These are phyloP conservation scores for Pollenia labialis DNA, from an alignment of 2,888 invertebrate genomes.

Conservation along the genomic window DNA sequence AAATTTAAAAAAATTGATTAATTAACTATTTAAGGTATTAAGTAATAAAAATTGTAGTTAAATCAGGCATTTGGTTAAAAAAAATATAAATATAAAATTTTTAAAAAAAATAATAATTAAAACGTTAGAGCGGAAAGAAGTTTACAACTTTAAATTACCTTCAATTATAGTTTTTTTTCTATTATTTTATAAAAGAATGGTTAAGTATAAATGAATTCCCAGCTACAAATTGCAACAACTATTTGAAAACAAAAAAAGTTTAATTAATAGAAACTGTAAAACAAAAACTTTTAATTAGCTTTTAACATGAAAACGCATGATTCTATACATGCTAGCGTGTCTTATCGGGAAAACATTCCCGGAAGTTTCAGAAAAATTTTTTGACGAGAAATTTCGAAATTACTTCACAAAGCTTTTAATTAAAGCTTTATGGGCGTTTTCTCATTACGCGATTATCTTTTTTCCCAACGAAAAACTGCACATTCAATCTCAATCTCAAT, in stretches of 20 bases:
- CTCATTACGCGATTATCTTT: no score
- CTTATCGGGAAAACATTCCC: no score
- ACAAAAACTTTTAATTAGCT: no score
- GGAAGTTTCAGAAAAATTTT: no score
- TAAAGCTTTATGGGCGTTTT: no score
- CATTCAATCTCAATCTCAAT: no score
- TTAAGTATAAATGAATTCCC: conserved; percentile 11
- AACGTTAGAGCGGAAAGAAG: neutral
- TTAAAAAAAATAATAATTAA: conserved; percentile 1
- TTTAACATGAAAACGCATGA: neutral
- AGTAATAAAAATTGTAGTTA: conserved; percentile 27
- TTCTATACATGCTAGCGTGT: no score
- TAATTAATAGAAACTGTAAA: no score
- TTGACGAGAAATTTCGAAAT: no score
- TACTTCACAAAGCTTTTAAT: no score
- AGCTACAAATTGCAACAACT: neutral
- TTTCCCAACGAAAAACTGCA: no score
- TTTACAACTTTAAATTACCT: conserved; percentile 4
- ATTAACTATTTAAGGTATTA: conserved; percentile 44
- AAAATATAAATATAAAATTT: conserved; percentile 8
- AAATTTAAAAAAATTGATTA: conserved; percentile 54
- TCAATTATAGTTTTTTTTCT: conserved; percentile 19
- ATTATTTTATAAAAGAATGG: conserved; percentile 11
- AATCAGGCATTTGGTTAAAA: neutral
- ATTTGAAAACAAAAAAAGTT: no score